phyloP scores from a whole-genome alignment of 2,113 vertebrate species.

The Nipponia nippon region DNA sequence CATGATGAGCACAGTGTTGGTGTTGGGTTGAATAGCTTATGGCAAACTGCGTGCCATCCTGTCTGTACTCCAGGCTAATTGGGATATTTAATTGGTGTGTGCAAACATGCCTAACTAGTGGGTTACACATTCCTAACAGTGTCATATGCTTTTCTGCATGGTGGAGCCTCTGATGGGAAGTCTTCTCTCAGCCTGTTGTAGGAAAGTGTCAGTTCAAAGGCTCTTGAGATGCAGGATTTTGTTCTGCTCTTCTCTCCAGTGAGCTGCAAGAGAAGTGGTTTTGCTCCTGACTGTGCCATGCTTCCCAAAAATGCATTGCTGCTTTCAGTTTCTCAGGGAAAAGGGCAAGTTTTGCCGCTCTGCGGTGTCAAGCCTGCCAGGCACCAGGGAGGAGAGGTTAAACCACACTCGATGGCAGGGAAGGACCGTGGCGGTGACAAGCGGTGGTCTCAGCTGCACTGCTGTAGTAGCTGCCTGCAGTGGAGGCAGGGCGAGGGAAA shows the following conservation, averaged over 20 bases:
- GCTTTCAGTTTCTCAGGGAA: neutral
- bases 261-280: neutral
- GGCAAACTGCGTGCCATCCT: neutral
- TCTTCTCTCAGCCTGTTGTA: neutral
- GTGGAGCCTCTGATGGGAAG: neutral
- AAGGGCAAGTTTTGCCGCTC: too few species aligned
- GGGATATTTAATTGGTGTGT: neutral
- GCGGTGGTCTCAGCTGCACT: neutral
- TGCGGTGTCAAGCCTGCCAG: neutral
- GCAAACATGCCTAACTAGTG: neutral
- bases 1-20: neutral
- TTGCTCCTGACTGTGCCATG: neutral
- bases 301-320: neutral
- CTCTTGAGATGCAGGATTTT: neutral
- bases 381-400: neutral
- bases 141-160: accelerated
- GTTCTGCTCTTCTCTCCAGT: neutral
- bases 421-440: neutral
- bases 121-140: neutral
- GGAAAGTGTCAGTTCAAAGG: neutral
- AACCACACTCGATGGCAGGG: neutral
- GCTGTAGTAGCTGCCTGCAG: neutral
- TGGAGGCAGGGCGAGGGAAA: neutral
- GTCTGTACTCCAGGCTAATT: neutral
- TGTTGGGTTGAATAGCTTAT: neutral